Conservation (phyloP, 2,113 vertebrate genomes). For the Diglossa brunneiventris region DNA sequence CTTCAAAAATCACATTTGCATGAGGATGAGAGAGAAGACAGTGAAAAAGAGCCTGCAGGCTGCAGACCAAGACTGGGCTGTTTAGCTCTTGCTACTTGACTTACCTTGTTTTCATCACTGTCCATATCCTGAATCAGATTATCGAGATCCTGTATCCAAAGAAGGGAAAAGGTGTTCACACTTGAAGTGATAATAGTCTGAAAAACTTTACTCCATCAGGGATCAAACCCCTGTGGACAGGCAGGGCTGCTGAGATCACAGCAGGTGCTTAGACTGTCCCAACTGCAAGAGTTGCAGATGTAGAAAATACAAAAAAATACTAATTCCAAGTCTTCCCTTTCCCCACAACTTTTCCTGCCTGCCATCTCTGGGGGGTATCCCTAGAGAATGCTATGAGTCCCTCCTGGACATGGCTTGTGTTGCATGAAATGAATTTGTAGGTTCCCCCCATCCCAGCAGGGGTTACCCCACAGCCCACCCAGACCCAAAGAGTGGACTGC, state of each 20-base stretch:
- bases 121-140: constrained; percentile 90
- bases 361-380: not conserved
- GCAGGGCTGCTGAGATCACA: not conserved
- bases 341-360: not conserved
- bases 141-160: constrained; percentile 85
- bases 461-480: not conserved
- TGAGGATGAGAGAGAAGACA: not conserved
- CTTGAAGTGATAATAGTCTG: not conserved
- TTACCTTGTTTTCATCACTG: constrained; percentile 91
- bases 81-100: not conserved
- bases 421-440: not conserved
- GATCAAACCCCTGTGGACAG: not conserved
- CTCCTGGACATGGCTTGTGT: fast-evolving
- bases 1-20: not conserved
- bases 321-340: not conserved
- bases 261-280: not conserved
- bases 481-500: not conserved
- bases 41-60: not conserved
- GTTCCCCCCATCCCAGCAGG: not conserved
- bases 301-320: not conserved
- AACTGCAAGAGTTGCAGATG: fast-evolving
- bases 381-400: not conserved
- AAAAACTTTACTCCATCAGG: not conserved
- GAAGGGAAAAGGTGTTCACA: constrained; percentile 29
- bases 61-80: not conserved